These are phyloP conservation scores for Oostethus manadensis DNA, from an alignment of 2,113 vertebrate genomes.

Conservation along the genomic window DNA sequence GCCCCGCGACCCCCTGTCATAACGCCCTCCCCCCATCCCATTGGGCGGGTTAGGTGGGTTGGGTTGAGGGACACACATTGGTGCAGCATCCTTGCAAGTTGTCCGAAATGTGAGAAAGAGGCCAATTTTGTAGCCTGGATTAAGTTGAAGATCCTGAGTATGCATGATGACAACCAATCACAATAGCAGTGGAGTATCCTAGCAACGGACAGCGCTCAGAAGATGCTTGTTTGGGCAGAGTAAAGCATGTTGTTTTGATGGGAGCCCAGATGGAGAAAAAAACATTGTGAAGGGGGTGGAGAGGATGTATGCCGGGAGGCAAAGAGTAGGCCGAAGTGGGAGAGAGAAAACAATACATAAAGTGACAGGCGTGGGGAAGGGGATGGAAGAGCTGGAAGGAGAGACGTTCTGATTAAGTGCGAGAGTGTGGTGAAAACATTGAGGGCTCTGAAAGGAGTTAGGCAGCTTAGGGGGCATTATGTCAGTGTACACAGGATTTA, in stretches of 20 bases:
- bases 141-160: conserved; percentile 62
- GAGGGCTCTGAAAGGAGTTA: conserved; percentile 66
- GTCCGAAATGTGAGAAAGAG: conserved; percentile 55
- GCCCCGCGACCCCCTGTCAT: too few relatives aligned
- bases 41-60: too few relatives aligned
- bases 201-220: conserved; percentile 60
- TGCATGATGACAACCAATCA: conserved; percentile 67
- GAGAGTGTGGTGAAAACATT: conserved; percentile 50
- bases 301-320: conserved; percentile 25
- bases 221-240: conserved; percentile 46
- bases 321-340: conserved; percentile 35
- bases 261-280: conserved; percentile 16
- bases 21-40: too few relatives aligned
- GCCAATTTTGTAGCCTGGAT: conserved; percentile 64
- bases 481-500: conserved; percentile 72
- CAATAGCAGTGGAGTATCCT: conserved; percentile 60
- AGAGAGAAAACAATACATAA: conserved; percentile 6
- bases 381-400: conserved; percentile 23
- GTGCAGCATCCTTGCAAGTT: conserved; percentile 28
- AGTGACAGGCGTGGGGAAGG: conserved; percentile 36
- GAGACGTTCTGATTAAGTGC: conserved; percentile 18
- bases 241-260: conserved; percentile 41
- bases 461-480: conserved; percentile 71
- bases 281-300: background rate
- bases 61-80: conserved; percentile 29